Percentiles rank a stretch among this genome's conserved stretches.
phyloP scores from a whole-genome alignment of 2,888 invertebrate genomes.

The Epirrhoe alternata region DNA sequence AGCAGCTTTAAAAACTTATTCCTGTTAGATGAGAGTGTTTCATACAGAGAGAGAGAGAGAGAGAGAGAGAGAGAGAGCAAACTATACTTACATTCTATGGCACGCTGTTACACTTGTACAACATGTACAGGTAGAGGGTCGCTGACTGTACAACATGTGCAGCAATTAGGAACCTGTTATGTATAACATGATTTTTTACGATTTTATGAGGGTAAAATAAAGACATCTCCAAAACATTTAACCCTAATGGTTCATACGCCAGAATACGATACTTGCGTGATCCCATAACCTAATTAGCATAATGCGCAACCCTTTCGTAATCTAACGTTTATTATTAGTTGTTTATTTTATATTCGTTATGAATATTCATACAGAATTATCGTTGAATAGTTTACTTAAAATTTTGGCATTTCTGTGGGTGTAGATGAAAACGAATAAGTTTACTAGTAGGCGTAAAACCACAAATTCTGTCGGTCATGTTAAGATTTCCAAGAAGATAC shows the following conservation, averaged over 20 bases:
- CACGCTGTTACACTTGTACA: too few relatives aligned
- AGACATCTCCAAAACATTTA: background rate
- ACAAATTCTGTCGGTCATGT: too few relatives aligned
- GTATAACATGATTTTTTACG: too few relatives aligned
- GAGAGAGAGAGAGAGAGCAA: too few relatives aligned
- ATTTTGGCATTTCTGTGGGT: slow-evolving; percentile 12
- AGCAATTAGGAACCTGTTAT: too few relatives aligned
- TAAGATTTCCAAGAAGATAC: too few relatives aligned
- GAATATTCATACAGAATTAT: slow-evolving; percentile 27
- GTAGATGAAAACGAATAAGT: slow-evolving; percentile 2
- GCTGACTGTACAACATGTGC: too few relatives aligned
- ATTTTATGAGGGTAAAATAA: background rate
- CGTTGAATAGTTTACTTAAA: slow-evolving; percentile 13
- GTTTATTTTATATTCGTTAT: slow-evolving; percentile 23
- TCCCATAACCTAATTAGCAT: slow-evolving; percentile 21
- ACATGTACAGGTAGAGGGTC: too few relatives aligned
- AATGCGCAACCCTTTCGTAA: slow-evolving; percentile 22
- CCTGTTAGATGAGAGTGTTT: too few relatives aligned
- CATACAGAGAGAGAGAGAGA: too few relatives aligned
- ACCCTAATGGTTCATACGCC: background rate
- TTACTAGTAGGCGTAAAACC: background rate
- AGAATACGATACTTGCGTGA: slow-evolving; percentile 20
- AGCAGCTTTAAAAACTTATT: too few relatives aligned
- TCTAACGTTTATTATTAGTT: slow-evolving; percentile 12
- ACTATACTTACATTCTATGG: too few relatives aligned